Evolutionary conservation across 2,888 invertebrate genomes (phyloP).

Genomic region (Amblyjoppa fuscipennis): DNA sequence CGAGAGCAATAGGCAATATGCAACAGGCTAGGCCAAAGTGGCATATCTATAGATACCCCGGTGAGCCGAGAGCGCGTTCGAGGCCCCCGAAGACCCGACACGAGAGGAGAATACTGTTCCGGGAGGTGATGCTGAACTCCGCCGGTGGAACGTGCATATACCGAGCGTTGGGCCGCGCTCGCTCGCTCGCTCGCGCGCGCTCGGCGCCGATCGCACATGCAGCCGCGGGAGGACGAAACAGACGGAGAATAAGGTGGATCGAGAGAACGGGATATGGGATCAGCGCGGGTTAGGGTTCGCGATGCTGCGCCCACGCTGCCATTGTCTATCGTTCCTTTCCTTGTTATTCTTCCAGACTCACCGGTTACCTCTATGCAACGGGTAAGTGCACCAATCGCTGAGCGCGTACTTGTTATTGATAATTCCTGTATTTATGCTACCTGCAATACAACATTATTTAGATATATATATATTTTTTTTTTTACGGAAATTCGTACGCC

Average conservation of each 20-base stretch:
- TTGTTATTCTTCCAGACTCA: conserved; percentile 54
- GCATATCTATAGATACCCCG: conserved; percentile 51
- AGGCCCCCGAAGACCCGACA: conserved; percentile 46
- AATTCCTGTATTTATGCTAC: conserved; percentile 11
- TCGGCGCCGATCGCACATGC: conserved; percentile 50
- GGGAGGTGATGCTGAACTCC: conserved; percentile 68
- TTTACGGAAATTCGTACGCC: no score
- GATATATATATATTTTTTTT: background rate
- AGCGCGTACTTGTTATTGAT: conserved; percentile 12
- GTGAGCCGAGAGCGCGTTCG: conserved; percentile 20
- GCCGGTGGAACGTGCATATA: conserved; percentile 4
- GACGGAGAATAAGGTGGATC: conserved; percentile 58
- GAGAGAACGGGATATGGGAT: conserved; percentile 82
- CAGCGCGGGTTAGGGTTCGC: conserved; percentile 83
- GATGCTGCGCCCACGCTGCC: conserved; percentile 83
- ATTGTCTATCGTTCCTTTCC: conserved; percentile 76
- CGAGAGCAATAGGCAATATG: conserved; percentile 73
- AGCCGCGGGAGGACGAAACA: conserved; percentile 50
- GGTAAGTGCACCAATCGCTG: conserved; percentile 22
- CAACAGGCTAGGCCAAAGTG: conserved; percentile 72
- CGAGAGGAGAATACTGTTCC: conserved; percentile 61
- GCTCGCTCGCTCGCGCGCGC: background rate
- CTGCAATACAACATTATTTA: background rate
- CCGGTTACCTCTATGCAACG: conserved; percentile 31
- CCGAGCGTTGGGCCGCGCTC: background rate